Base-by-base conservation (phyloP, 2,888 invertebrate species). In the Cinara cedri region DNA sequence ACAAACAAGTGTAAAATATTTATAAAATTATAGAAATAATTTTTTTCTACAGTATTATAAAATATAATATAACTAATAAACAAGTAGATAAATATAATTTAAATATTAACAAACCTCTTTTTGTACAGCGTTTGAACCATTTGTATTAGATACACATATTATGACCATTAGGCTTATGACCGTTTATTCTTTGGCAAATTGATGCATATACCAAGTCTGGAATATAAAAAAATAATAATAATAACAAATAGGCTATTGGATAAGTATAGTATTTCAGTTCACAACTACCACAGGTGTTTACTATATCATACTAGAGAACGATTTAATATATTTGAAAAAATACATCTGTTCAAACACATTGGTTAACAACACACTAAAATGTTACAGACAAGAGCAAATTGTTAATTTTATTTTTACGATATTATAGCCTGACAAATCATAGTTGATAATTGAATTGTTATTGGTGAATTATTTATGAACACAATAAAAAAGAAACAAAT, bases 161-260 rank as follows among this genome's bases (percentile, higher is more conserved):
- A 66, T 78, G 57, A 78, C 70, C 78, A 78, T 78, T 60, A 70
- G 70, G 70, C 70, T 70, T 70, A 78, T 49, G 60, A 78, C 70
- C 11, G 70, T 78, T 78, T 78, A 78, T 70, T 78, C 78, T 78
- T 78, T 70, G 70, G 78, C 68, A 78, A 78, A 78, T 70, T 70
- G 70, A 70, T 62, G 60, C 57, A 78, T 78, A 78, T 70, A 78
- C 66, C 78, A 78, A 60, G 78, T 49, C 66, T 78, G 49, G 49
- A 78, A 75, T 16, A 75, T 68, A 1, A 44, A 66, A 68, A 68
- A 68, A 60, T 46, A 55, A 54, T 44, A 65, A 24, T 65, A n/a
- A n/a, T n/a, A 66, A 76, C 16, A 57, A 57, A 66, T 57, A 42
- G n/a, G 24, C 11, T 63, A 21, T 65, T 42, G 42, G 14, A 55